Evolutionary conservation across 2,888 invertebrate genomes (phyloP), one percentile per base, ranked within the genome.

Genomic region (Hydropsyche betteni): DNA sequence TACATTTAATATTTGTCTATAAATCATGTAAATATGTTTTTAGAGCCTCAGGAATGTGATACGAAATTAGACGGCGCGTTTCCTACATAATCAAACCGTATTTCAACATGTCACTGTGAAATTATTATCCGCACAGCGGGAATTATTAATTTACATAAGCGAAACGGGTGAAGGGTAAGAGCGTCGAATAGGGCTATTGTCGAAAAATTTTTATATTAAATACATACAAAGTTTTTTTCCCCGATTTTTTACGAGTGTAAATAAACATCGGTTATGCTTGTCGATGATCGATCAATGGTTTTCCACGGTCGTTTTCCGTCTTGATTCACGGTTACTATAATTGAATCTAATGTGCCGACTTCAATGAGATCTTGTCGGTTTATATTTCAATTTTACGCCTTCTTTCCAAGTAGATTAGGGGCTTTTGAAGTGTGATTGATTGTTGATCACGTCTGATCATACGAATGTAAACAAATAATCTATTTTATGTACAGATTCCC

Each of bases 101-200:
- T 79, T 77, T 79, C 70, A 74, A 58, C 77, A n/a, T 77, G 79
- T 79, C 79, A 79, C 75, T 79, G 70, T 75, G 71, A 76, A 79
- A 77, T 79, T 74, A 79, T 79, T 79, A 79, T 75, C 74, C 68
- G 51, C 75, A 50, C 79, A 76, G 79, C 79, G 70, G 77, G 79
- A 58, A 38, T 75, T 77, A 75, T 74, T 75, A 75, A 78, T 78
- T 75, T 77, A 75, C 78, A 78, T 78, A 78, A 75, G 58, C 68
- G 61, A n/a, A 53, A 44, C 75, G 16, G 61, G 58, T 44, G 74
- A 69, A 69, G 70, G 34, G 64, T 7, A 12, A 34, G n/a, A 69
- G 69, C 5, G 50, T 44, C 4, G 51, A 69, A n/a, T 24, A 50
- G 44, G 7, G 4, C 69, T 51, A 50, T 69, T 69, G 69, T 69